Conservation (phyloP, 2,113 vertebrate species). For the Rhinichthys klamathensis region DNA sequence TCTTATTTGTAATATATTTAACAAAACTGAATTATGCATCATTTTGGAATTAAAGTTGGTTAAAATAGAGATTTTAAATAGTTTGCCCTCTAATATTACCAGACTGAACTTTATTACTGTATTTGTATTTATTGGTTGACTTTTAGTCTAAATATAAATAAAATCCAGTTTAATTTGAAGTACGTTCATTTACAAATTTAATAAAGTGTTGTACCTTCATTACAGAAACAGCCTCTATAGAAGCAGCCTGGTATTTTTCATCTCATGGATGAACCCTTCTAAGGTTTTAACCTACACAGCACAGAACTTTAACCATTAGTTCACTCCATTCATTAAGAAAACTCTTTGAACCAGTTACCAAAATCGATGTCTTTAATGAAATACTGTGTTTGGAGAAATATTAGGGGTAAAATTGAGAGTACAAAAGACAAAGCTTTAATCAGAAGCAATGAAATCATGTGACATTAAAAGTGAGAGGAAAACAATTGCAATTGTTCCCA, state of each 20-base stretch:
- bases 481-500: not conserved
- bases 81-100: not conserved
- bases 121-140: not conserved
- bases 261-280: not conserved
- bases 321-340: not conserved
- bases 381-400: not conserved
- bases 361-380: not conserved
- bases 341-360: too few relatives aligned
- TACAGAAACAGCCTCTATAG: not conserved
- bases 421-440: constrained; percentile 37
- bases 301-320: not conserved
- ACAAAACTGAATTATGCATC: not conserved
- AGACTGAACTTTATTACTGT: not conserved
- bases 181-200: not conserved
- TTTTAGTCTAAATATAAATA: too few relatives aligned
- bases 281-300: not conserved
- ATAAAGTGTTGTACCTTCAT: not conserved
- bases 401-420: not conserved
- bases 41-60: not conserved
- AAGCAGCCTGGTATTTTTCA: not conserved
- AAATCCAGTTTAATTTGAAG: not conserved
- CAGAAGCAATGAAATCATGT: not conserved
- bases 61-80: not conserved
- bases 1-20: not conserved
- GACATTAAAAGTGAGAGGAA: not conserved